Conservation (phyloP, 64 coral and sea anemone species). For the Montipora sp. region DNA sequence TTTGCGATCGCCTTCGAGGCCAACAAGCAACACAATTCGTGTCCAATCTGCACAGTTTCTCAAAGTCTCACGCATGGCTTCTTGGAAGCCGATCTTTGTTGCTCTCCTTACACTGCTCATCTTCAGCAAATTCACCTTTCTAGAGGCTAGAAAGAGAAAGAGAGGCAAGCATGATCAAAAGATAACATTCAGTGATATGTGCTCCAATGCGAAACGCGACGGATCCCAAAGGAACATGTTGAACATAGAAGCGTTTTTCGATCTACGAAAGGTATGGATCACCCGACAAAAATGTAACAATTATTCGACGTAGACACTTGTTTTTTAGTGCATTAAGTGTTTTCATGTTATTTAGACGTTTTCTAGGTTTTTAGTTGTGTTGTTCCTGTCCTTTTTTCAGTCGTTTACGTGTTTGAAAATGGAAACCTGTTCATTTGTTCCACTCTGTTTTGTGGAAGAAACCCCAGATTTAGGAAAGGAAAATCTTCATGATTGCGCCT, state of each 20-base stretch:
- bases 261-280: slow-evolving; percentile 13
- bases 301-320: background rate
- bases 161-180: background rate
- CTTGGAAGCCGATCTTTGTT: background rate
- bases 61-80: background rate
- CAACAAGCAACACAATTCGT: background rate
- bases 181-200: background rate
- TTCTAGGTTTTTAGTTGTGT: background rate
- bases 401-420: slow-evolving; percentile 31
- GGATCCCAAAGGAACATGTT: slow-evolving; percentile 5
- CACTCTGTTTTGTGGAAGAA: slow-evolving; percentile 39
- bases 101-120: background rate
- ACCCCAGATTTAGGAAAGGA: slow-evolving; percentile 13
- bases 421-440: slow-evolving; percentile 18
- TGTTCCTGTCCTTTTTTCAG: background rate
- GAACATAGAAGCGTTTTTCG: slow-evolving; percentile 25
- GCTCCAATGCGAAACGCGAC: background rate
- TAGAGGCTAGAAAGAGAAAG: background rate
- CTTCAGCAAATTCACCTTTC: background rate
- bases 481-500: slow-evolving; percentile 9
- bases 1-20: background rate
- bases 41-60: background rate
- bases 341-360: background rate
- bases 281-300: background rate
- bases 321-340: background rate